phyloP scores from a whole-genome alignment of 1,140 invertebrate species.

The Trypoxylus dichotomus region DNA sequence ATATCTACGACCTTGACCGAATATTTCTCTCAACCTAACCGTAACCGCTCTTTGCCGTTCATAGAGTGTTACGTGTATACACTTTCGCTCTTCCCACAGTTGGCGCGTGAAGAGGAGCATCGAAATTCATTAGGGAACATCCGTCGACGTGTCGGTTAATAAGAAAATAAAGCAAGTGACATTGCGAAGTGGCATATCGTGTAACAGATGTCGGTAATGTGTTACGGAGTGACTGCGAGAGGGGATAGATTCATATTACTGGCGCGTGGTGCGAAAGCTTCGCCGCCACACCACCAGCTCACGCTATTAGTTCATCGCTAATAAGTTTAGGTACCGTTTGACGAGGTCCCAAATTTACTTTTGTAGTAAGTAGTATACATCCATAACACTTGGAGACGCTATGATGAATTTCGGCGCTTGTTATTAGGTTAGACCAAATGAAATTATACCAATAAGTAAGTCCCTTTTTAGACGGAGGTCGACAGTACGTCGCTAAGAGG shows the following conservation, averaged over 20 bases:
- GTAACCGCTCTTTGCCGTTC: background rate
- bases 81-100: background rate
- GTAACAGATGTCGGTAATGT: slow-evolving; percentile 28
- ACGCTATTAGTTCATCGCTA: slow-evolving; percentile 13
- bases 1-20: no score
- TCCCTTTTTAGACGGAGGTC: background rate
- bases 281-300: background rate
- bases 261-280: background rate
- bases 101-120: background rate
- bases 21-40: background rate
- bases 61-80: background rate
- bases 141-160: slow-evolving; percentile 1
- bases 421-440: slow-evolving; percentile 1
- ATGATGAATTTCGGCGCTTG: background rate
- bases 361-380: background rate
- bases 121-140: slow-evolving; percentile 15
- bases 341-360: slow-evolving; percentile 22
- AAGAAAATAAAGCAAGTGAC: slow-evolving; percentile 29
- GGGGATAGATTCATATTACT: background rate
- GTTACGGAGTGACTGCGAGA: slow-evolving; percentile 11
- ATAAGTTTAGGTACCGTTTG: slow-evolving; percentile 19
- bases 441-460: background rate
- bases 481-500: no score
- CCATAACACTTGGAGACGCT: background rate
- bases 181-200: slow-evolving; percentile 28